Conservation (phyloP, 2,113 vertebrate species). For the Eira barbara region DNA sequence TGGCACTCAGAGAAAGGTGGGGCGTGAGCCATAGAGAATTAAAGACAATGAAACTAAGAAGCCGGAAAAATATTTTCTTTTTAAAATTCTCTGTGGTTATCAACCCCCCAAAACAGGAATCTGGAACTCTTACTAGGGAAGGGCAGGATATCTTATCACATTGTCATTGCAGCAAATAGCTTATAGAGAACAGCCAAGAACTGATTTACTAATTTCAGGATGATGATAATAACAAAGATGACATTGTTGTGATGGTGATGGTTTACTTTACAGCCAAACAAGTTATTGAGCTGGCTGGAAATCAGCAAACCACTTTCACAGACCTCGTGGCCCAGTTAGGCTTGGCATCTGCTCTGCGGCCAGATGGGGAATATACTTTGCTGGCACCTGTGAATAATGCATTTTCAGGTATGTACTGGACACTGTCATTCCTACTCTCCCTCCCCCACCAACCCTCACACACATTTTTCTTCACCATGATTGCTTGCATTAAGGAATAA, state of each 20-base stretch:
- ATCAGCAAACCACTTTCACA: conserved; percentile 89
- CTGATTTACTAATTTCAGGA: neutral
- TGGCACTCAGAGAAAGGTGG: neutral
- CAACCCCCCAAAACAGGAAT: neutral
- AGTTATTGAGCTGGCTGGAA: conserved; percentile 92
- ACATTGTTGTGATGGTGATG: neutral
- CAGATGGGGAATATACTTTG: conserved; percentile 91
- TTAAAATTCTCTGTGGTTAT: neutral
- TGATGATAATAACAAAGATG: neutral
- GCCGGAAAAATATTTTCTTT: neutral
- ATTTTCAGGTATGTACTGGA: conserved; percentile 89
- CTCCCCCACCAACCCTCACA: neutral
- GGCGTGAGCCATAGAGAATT: neutral
- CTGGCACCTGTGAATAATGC: conserved; percentile 91
- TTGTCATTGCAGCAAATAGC: neutral
- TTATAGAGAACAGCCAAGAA: neutral
- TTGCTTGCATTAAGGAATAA: neutral
- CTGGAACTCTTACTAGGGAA: neutral
- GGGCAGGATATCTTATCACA: neutral
- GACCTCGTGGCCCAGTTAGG: conserved; percentile 93
- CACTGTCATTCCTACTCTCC: neutral
- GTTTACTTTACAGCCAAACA: conserved; percentile 90
- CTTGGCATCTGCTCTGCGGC: conserved; percentile 85
- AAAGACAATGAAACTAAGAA: neutral
- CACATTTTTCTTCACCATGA: neutral